Conservation (phyloP, 2,113 vertebrate genomes). For the Meles meles region DNA sequence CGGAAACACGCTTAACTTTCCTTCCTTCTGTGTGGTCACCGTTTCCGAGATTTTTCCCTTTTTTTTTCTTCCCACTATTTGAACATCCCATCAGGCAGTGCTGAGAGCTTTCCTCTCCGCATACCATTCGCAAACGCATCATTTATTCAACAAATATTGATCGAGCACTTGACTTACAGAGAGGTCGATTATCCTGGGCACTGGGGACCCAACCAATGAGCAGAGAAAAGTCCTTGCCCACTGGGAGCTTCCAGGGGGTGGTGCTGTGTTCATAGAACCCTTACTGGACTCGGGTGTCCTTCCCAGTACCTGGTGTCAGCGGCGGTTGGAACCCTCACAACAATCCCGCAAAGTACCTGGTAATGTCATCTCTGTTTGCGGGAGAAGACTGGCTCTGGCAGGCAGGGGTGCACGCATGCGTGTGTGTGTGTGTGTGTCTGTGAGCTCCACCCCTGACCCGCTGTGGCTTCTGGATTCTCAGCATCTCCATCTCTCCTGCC, state of each 20-base stretch:
- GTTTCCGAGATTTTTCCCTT: not conserved
- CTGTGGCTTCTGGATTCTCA: rapidly evolving
- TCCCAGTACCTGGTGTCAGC: not conserved
- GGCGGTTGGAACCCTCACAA: not conserved
- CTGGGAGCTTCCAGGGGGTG: not conserved
- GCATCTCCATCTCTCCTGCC: not conserved
- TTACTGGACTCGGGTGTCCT: not conserved
- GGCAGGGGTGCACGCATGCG: no score
- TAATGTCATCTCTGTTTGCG: not conserved
- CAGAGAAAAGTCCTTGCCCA: not conserved
- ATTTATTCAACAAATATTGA: not conserved
- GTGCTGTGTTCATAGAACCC: not conserved
- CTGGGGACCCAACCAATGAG: not conserved
- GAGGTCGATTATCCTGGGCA: not conserved
- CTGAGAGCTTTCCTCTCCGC: not conserved
- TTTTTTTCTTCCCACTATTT: not conserved
- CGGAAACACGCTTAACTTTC: not conserved
- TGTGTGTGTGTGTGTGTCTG: not conserved
- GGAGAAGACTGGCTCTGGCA: not conserved
- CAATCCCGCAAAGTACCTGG: no score
- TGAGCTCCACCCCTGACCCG: not conserved
- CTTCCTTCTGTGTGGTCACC: not conserved
- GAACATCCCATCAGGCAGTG: not conserved
- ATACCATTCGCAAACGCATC: not conserved
- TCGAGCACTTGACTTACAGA: not conserved